Percentiles rank a stretch among this genome's conserved stretches.
phyloP scores from a whole-genome alignment of 2,113 vertebrate species.

The Platysternon megacephalum region DNA sequence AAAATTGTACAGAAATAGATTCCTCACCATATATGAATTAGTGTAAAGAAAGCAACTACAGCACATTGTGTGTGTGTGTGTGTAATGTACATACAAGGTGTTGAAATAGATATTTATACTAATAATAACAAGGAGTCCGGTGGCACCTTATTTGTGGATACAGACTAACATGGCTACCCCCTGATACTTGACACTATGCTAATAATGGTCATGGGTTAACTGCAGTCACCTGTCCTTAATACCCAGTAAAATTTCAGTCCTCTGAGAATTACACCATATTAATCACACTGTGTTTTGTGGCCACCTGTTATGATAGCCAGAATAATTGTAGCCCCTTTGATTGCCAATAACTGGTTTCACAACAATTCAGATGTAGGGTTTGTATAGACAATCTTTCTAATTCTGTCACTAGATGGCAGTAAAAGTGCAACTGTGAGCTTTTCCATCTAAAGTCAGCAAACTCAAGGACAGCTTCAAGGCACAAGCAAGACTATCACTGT shows the following conservation, averaged over 20 bases:
- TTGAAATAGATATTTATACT: not conserved
- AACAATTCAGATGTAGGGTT: fast-evolving
- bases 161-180: no score
- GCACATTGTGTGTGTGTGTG: fast-evolving
- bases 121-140: not conserved
- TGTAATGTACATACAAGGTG: fast-evolving
- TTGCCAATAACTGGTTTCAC: fast-evolving
- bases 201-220: not conserved
- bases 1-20: not conserved
- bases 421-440: slow-evolving; percentile 40
- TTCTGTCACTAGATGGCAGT: slow-evolving; percentile 80
- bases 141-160: no score
- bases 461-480: not conserved
- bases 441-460: fast-evolving
- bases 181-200: not conserved
- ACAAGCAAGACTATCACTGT: slow-evolving; percentile 6
- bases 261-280: not conserved
- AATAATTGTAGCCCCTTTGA: not conserved
- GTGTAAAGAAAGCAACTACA: not conserved
- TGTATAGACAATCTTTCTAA: not conserved
- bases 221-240: fast-evolving
- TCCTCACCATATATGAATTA: not conserved
- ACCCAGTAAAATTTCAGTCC: not conserved
- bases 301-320: not conserved
- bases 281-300: not conserved